phyloP scores from a whole-genome alignment of 2,113 vertebrate genomes.

The Coturnix japonica region DNA sequence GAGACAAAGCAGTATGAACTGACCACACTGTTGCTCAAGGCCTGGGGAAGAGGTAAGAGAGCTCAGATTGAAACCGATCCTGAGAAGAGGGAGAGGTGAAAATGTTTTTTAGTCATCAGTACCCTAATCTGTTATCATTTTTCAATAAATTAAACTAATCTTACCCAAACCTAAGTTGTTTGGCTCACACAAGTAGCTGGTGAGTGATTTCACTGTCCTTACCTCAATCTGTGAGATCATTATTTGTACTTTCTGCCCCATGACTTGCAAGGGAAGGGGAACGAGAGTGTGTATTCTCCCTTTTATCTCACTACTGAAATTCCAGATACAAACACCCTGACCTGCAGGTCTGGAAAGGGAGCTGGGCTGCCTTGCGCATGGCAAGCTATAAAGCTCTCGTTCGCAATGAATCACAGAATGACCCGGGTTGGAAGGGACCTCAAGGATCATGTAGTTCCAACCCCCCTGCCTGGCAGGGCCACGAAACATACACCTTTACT shows the following conservation, averaged over 20 bases:
- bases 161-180: not conserved
- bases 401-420: no score
- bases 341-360: fast-evolving
- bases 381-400: fast-evolving
- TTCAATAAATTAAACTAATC: not conserved
- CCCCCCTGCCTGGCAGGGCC: no score
- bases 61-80: not conserved
- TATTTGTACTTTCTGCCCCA: not conserved
- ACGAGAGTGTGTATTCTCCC: not conserved
- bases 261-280: not conserved
- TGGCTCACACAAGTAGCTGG: not conserved
- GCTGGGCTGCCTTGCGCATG: fast-evolving
- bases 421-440: no score
- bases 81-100: not conserved
- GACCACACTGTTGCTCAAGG: not conserved
- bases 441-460: no score
- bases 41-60: not conserved
- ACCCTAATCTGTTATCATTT: not conserved
- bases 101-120: not conserved
- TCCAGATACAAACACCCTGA: fast-evolving
- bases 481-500: no score
- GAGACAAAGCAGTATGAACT: not conserved
- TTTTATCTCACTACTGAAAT: not conserved
- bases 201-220: not conserved
- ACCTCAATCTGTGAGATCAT: not conserved